Evolutionary conservation across 2,888 invertebrate genomes (phyloP).

Genomic region (Papilio elwesi): DNA sequence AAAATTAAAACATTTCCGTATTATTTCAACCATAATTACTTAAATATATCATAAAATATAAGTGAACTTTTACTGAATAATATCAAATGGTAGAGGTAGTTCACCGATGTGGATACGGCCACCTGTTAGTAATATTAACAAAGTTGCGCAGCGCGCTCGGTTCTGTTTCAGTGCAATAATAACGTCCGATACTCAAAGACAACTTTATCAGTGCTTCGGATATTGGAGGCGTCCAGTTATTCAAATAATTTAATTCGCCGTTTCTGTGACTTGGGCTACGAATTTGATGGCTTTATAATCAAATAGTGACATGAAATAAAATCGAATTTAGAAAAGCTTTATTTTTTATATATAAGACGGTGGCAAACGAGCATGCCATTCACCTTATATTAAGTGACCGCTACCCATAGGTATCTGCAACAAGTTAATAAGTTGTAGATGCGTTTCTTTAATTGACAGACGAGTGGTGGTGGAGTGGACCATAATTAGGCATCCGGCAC

Average conservation of each 20-base stretch:
- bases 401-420: too few relatives aligned
- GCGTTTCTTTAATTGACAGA: too few relatives aligned
- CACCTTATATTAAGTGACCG: too few relatives aligned
- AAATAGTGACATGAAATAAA: neutral
- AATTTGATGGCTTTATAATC: neutral
- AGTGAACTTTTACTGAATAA: neutral
- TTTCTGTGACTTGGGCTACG: neutral
- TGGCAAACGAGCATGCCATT: too few relatives aligned
- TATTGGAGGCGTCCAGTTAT: conserved; percentile 23
- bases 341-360: too few relatives aligned
- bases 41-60: too few relatives aligned
- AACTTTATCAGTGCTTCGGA: conserved; percentile 24
- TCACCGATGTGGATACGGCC: conserved; percentile 4
- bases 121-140: conserved; percentile 32
- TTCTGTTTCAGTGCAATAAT: conserved; percentile 25
- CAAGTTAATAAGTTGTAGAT: too few relatives aligned
- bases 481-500: too few relatives aligned
- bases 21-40: too few relatives aligned
- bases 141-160: conserved; percentile 22
- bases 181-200: conserved; percentile 25
- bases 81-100: neutral
- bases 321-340: neutral
- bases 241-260: conserved; percentile 21
- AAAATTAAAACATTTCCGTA: too few relatives aligned
- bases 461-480: too few relatives aligned